phyloP scores from a whole-genome alignment of 2,888 invertebrate genomes.

The Drosophila meridionalis region DNA sequence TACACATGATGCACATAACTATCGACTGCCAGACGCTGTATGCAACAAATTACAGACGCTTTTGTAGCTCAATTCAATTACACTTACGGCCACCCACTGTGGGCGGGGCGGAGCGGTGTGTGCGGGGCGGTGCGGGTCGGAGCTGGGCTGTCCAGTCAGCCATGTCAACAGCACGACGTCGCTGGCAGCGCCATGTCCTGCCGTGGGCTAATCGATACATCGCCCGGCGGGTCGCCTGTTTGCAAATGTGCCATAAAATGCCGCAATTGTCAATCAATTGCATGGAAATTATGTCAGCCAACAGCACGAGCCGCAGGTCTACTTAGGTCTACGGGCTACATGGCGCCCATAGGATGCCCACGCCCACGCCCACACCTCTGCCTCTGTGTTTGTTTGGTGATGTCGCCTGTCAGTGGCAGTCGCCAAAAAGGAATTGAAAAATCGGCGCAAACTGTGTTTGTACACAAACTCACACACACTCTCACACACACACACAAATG shows the following conservation, averaged over 20 bases:
- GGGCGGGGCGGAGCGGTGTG: neutral
- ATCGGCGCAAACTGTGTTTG: constrained; percentile 25
- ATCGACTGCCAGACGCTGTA: constrained; percentile 14
- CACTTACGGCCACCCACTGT: constrained; percentile 33
- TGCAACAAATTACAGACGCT: constrained; percentile 45
- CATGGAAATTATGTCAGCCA: constrained; percentile 75
- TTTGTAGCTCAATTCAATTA: constrained; percentile 57
- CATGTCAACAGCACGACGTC: constrained; percentile 30
- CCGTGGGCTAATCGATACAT: constrained; percentile 71
- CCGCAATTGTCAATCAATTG: constrained; percentile 80
- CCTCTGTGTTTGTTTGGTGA: constrained; percentile 39
- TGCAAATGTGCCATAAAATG: constrained; percentile 76
- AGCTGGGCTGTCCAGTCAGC: constrained; percentile 10
- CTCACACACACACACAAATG: neutral
- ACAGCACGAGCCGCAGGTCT: constrained; percentile 8
- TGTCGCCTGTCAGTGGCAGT: constrained; percentile 60
- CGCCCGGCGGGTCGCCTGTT: constrained; percentile 62
- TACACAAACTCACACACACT: constrained; percentile 15
- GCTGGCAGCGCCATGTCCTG: constrained; percentile 45
- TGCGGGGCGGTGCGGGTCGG: too few relatives aligned
- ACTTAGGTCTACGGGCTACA: neutral
- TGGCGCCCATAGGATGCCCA: constrained; percentile 7
- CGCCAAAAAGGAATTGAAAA: constrained; percentile 56
- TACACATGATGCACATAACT: neutral
- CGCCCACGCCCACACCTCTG: neutral